Base-by-base conservation (phyloP, 2,113 vertebrate species). In the Archocentrus centrarchus region DNA sequence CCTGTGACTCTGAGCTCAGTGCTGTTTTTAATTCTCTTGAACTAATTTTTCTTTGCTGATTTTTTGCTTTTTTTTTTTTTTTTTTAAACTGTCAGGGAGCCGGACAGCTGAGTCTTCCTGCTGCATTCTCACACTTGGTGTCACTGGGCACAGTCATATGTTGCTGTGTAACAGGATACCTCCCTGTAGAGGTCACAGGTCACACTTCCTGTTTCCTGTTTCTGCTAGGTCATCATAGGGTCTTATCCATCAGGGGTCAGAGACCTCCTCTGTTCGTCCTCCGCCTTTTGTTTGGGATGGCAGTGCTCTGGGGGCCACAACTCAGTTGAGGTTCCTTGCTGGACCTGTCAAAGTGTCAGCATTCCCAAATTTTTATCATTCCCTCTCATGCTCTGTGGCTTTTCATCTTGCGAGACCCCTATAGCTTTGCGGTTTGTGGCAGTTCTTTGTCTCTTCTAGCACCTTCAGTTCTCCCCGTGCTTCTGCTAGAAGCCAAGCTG, bases 121-220 rank as follows among this genome's bases (percentile, higher is more conserved):
- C 81, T 30, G 22, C 47, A 86, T 81, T 84, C 53, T 39, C 84
- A 79, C 82, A 83, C 77, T 89, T 92, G 91, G 89, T 88, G 92
- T 94, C 84, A 86, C 85, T 79, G 77, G 64, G 73, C 80, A 70
- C 55, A 53, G 81, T 89, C 90, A 93, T 58, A 11, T 88, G 91
- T 80, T 91, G 86, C 88, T 77, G 76, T 88, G 92, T 87, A 93
- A 92, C 90, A 87, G 53, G 84, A 92, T 75, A 85, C 80, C 66
- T 70, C 83, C 60, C 82, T 61, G 14, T 37, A 83, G 37, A 88
- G 95, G 94, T 93, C 94, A 95, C 78, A 80, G 94, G 93, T 95
- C 95, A 81, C 84, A 93, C 94, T 96, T 96, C 96, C 96, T 95
- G 95, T 96, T 96, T 96, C 96, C 95, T 95, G 95, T 95, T 89